These are phyloP conservation scores for Lydus trimaculatus DNA, from an alignment of 2,888 invertebrate genomes.

Conservation along the genomic window DNA sequence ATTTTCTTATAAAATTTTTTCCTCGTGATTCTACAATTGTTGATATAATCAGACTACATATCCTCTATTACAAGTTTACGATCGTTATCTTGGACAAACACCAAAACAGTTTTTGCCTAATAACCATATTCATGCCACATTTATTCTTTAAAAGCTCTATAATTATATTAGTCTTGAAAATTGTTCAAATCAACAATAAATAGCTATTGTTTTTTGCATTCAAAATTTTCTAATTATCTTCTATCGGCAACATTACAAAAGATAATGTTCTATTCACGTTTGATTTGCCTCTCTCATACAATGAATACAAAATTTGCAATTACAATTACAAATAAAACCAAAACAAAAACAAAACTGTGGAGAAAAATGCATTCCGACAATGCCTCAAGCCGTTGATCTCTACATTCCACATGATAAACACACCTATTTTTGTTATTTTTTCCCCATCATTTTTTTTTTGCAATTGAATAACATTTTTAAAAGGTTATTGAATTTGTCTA, in stretches of 20 bases:
- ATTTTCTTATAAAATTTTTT: background rate
- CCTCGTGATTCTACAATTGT: background rate
- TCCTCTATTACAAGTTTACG: background rate
- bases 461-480: background rate
- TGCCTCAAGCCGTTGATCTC: constrained; percentile 5
- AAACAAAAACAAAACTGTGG: background rate
- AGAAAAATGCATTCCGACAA: constrained; percentile 10
- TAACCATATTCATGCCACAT: constrained; percentile 18
- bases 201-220: background rate
- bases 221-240: background rate
- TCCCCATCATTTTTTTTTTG: background rate
- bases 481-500: background rate
- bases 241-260: background rate
- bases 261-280: background rate
- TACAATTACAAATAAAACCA: constrained; percentile 5
- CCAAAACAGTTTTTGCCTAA: constrained; percentile 17
- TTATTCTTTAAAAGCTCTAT: constrained; percentile 8
- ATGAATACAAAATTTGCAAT: constrained; percentile 11
- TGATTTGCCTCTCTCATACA: background rate
- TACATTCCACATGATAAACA: background rate
- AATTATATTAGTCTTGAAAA: constrained; percentile 6
- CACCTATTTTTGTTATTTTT: background rate
- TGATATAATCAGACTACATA: background rate
- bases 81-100: constrained; percentile 11
- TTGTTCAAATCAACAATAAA: constrained; percentile 7